A percentile compares a stretch with the other conserved stretches of the same genome.
Evolutionary conservation across 2,113 vertebrate genomes (phyloP).

Genomic region (Argyrosomus japonicus): DNA sequence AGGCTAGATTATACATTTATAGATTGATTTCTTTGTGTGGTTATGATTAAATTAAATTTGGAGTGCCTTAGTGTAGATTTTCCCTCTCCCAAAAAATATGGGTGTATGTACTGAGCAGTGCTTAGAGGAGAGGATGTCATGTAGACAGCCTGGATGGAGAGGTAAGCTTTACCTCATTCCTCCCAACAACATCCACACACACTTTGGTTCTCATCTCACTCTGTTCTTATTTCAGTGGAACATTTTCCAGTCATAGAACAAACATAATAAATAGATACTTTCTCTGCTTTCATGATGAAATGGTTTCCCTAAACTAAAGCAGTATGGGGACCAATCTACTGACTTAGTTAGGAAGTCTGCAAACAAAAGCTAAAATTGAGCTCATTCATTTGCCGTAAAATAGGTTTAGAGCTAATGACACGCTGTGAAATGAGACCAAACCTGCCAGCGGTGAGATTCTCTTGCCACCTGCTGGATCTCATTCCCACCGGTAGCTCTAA

Average conservation of each 20-base stretch:
- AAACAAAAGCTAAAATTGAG: constrained; percentile 33
- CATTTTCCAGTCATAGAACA: background rate
- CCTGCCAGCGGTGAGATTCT: constrained; percentile 33
- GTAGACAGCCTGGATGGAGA: background rate
- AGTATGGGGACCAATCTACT: background rate
- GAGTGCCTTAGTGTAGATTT: background rate
- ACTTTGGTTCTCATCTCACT: background rate
- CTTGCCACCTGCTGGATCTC: constrained; percentile 63
- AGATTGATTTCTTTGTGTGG: background rate
- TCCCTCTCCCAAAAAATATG: background rate
- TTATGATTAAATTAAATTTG: no score
- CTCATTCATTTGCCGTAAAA: constrained; percentile 33
- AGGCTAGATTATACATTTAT: background rate
- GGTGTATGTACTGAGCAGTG: background rate
- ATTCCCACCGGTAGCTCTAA: constrained; percentile 40
- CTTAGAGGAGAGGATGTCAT: constrained; percentile 9
- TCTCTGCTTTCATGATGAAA: background rate
- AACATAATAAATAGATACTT: background rate
- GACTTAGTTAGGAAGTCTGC: constrained; percentile 4
- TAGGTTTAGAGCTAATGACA: constrained; percentile 40
- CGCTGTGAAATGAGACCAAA: constrained; percentile 39
- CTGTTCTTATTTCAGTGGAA: background rate
- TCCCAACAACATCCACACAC: constrained; percentile 3
- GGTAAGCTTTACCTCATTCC: constrained; percentile 10
- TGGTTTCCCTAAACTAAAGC: background rate